phyloP scores from a whole-genome alignment of 2,888 invertebrate genomes.

The Monoplex corrugatus region DNA sequence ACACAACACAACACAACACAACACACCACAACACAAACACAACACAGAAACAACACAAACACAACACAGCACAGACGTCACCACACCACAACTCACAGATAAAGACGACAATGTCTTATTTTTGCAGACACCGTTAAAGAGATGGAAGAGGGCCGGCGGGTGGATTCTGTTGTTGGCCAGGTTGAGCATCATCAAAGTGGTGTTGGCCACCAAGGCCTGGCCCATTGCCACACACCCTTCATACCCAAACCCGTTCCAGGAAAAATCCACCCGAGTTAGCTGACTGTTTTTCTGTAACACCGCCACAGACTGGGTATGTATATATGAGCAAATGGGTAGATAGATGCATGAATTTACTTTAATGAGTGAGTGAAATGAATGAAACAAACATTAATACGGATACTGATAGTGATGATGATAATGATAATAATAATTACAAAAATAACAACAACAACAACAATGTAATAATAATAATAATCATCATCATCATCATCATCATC shows the following conservation, averaged over 20 bases:
- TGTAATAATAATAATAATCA: neutral
- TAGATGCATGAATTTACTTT: too few species aligned
- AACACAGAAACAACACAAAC: too few species aligned
- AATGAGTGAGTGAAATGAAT: neutral
- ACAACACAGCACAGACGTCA: too few species aligned
- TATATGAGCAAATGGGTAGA: too few species aligned
- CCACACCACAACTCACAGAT: slow-evolving; percentile 59
- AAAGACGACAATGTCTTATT: slow-evolving; percentile 68
- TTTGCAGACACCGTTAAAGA: slow-evolving; percentile 68
- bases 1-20: neutral
- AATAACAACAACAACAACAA: neutral
- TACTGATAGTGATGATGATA: too few species aligned
- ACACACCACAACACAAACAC: neutral
- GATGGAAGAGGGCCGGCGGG: slow-evolving; percentile 70
- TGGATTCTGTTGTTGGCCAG: slow-evolving; percentile 74
- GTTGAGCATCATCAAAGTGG: slow-evolving; percentile 66
- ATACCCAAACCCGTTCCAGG: slow-evolving; percentile 78
- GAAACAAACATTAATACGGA: neutral
- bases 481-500: neutral
- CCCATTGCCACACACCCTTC: slow-evolving; percentile 73
- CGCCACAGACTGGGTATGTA: too few species aligned
- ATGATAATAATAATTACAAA: too few species aligned
- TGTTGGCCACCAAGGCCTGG: slow-evolving; percentile 66
- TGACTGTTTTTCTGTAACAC: slow-evolving; percentile 61
- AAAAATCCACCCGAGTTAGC: slow-evolving; percentile 64